Conservation (phyloP, 1,140 invertebrate genomes). For the Diachasma alloeum region DNA sequence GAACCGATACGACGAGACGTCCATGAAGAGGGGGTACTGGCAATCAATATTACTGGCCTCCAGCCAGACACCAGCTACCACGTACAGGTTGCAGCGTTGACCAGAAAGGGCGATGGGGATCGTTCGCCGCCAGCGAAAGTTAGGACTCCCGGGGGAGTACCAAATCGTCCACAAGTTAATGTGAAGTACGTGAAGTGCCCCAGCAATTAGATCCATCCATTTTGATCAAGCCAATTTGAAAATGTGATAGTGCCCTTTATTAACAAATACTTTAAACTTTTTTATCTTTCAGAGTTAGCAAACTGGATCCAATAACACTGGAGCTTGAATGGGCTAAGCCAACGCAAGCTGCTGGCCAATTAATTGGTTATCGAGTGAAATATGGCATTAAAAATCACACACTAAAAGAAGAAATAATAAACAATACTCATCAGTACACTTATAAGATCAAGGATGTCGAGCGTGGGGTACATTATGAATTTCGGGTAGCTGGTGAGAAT, state of each 20-base stretch:
- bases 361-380: conserved; percentile 84
- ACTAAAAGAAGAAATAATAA: conserved; percentile 75
- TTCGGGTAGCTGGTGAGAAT: conserved; percentile 91
- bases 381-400: conserved; percentile 87
- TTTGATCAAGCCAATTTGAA: background rate
- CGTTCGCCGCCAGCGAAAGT: conserved; percentile 83
- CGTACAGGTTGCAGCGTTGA: conserved; percentile 92
- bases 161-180: conserved; percentile 83
- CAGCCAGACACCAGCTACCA: conserved; percentile 93
- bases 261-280: background rate
- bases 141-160: conserved; percentile 92
- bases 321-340: conserved; percentile 92
- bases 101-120: conserved; percentile 93
- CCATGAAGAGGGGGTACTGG: conserved; percentile 76
- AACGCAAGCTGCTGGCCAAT: conserved; percentile 84
- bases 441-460: conserved; percentile 74
- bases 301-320: conserved; percentile 84
- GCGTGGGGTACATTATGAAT: conserved; percentile 93
- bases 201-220: background rate
- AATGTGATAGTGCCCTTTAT: background rate
- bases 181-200: conserved; percentile 73
- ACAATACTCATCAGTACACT: conserved; percentile 60
- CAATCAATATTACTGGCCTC: conserved; percentile 85
- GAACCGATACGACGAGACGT: conserved; percentile 87
- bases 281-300: conserved; percentile 72